Conservation (phyloP, 2,797 vertebrate species). For the Epinephelus coioides region DNA sequence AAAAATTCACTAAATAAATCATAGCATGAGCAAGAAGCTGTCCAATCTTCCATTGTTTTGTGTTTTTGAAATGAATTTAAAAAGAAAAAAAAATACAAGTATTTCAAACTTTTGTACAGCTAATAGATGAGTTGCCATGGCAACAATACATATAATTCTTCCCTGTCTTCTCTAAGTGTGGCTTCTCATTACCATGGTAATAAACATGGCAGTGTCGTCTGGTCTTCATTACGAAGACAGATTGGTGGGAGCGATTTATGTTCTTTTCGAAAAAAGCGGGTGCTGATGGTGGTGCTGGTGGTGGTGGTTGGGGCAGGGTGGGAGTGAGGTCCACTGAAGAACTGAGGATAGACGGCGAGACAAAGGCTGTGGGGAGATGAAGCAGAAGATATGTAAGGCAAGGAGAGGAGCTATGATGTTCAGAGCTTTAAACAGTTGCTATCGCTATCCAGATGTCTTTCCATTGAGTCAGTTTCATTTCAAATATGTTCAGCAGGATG, state of each 20-base stretch:
- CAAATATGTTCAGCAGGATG: constrained; percentile 37
- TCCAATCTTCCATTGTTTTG: constrained; percentile 2
- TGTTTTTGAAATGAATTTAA: constrained; percentile 33
- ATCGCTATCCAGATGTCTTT: constrained; percentile 50
- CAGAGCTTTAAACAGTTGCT: constrained; percentile 56
- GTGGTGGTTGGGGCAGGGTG: neutral
- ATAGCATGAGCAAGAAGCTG: constrained; percentile 14
- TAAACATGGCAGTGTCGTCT: constrained; percentile 57
- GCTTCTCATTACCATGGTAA: constrained; percentile 73
- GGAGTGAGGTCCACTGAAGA: constrained; percentile 20
- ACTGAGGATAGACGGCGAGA: constrained; percentile 46
- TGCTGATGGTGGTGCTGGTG: neutral
- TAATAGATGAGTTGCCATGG: constrained; percentile 58
- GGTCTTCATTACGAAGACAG: constrained; percentile 54
- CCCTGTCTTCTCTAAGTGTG: constrained; percentile 52
- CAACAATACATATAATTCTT: constrained; percentile 61
- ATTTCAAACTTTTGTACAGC: constrained; percentile 36
- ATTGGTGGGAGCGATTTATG: constrained; percentile 58
- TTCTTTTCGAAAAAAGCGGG: constrained; percentile 22
- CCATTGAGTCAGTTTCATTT: constrained; percentile 43
- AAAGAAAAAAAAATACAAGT: constrained; percentile 19
- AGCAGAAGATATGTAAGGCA: constrained; percentile 48
- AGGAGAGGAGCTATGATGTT: constrained; percentile 61
- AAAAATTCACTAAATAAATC: constrained; percentile 73
- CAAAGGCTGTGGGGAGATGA: constrained; percentile 60